phyloP scores from a whole-genome alignment of 2,888 invertebrate species.

The Drosophila paranaensis region DNA sequence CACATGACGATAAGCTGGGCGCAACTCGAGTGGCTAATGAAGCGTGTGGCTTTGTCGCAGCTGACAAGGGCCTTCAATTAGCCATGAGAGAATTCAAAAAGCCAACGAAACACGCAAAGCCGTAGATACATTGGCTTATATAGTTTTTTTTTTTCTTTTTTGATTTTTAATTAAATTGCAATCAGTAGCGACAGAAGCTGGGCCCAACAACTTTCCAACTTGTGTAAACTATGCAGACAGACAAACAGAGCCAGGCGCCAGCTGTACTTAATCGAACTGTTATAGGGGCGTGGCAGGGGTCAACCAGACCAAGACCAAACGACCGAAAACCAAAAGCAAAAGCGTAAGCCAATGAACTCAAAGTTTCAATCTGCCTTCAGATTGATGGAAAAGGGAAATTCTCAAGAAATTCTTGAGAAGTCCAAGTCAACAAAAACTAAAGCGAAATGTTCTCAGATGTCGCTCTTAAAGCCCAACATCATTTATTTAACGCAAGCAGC shows the following conservation, averaged over 20 bases:
- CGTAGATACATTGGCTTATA: slow-evolving; percentile 30
- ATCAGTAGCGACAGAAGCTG: slow-evolving; percentile 31
- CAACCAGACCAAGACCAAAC: background rate
- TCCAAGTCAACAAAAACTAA: slow-evolving; percentile 5
- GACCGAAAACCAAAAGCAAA: background rate
- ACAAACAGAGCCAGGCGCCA: slow-evolving; percentile 31
- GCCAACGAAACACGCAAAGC: slow-evolving; percentile 11
- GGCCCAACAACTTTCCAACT: slow-evolving; percentile 2
- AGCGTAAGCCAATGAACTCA: slow-evolving; percentile 58
- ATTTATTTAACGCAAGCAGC: slow-evolving; percentile 53
- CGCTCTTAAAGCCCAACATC: slow-evolving; percentile 54
- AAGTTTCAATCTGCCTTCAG: background rate
- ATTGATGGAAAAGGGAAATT: slow-evolving; percentile 42
- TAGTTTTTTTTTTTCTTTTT: slow-evolving; percentile 38
- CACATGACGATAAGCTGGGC: slow-evolving; percentile 41
- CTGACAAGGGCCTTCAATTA: slow-evolving; percentile 38
- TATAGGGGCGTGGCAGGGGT: background rate
- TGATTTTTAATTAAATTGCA: slow-evolving; percentile 56
- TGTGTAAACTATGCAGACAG: slow-evolving; percentile 52
- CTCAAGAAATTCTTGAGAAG: slow-evolving; percentile 38
- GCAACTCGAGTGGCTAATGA: slow-evolving; percentile 44
- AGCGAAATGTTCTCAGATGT: slow-evolving; percentile 35
- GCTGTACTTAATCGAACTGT: slow-evolving; percentile 54
- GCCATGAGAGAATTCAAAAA: slow-evolving; percentile 33
- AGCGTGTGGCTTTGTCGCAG: slow-evolving; percentile 19